Conservation (phyloP, 1,140 invertebrate species). For the Pissodes strobi region DNA sequence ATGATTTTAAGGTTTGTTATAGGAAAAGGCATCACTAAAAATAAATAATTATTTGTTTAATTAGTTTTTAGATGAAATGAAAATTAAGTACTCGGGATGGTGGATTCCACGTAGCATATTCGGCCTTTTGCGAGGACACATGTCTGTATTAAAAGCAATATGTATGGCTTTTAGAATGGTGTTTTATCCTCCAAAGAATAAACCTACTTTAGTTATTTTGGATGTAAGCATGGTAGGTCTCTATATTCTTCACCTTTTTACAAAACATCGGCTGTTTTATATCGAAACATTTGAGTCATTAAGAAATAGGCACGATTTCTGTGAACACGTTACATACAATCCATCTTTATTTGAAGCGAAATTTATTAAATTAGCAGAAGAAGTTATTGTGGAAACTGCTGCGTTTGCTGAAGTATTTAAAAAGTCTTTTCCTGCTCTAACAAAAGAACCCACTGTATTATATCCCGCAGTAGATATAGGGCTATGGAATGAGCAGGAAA, state of each 20-base stretch:
- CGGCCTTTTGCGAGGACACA: conserved; percentile 29
- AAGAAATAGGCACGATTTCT: conserved; percentile 33
- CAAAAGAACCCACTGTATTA: conserved; percentile 36
- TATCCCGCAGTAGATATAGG: conserved; percentile 47
- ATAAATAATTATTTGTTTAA: neutral
- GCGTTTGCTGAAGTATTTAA: conserved; percentile 44
- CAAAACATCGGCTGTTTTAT: conserved; percentile 40
- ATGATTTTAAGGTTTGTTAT: conserved; percentile 41
- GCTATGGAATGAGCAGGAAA: conserved; percentile 41
- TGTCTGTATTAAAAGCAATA: conserved; percentile 34
- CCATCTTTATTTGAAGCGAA: conserved; percentile 43
- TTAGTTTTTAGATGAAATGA: conserved; percentile 34
- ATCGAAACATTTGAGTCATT: conserved; percentile 40
- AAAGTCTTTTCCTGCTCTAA: conserved; percentile 41
- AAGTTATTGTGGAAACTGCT: conserved; percentile 44
- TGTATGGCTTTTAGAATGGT: conserved; percentile 44
- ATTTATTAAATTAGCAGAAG: conserved; percentile 42
- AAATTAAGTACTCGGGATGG: conserved; percentile 38
- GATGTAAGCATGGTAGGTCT: conserved; percentile 43
- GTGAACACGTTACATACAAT: conserved; percentile 36
- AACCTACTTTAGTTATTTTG: conserved; percentile 42
- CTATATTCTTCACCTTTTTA: conserved; percentile 41
- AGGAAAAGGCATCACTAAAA: neutral
- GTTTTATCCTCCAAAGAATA: conserved; percentile 38
- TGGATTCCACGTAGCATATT: conserved; percentile 44